Evolutionary conservation across 2,113 vertebrate genomes (phyloP).

Genomic region (Capra hircus): DNA sequence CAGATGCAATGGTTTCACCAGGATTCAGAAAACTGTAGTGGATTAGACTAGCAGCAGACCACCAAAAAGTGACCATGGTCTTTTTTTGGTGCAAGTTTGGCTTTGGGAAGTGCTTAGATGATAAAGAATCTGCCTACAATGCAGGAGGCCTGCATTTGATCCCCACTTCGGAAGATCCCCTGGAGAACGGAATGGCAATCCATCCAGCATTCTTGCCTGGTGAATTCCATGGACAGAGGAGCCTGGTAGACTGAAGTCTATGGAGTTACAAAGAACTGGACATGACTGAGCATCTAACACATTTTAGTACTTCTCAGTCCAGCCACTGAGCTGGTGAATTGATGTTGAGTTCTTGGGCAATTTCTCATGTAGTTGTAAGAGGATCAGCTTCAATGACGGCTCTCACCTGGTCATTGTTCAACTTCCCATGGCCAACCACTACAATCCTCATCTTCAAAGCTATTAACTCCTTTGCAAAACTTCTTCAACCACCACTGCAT

Average conservation of each 20-base stretch:
- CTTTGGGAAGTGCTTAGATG: background rate
- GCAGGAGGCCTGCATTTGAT: background rate
- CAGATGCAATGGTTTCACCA: background rate
- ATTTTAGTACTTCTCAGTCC: background rate
- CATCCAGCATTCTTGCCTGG: background rate
- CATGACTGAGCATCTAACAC: background rate
- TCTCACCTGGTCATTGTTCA: background rate
- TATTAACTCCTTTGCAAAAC: background rate
- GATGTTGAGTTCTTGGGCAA: background rate
- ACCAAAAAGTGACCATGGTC: background rate
- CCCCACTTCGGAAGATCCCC: background rate
- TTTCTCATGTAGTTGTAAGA: background rate
- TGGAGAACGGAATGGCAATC: background rate
- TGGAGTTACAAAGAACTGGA: background rate
- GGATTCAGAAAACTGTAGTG: background rate
- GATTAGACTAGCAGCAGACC: background rate
- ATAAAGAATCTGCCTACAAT: background rate
- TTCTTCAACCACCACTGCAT: background rate
- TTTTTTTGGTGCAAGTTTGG: background rate
- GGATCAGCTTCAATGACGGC: background rate
- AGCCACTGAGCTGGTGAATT: background rate
- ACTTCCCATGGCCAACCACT: background rate
- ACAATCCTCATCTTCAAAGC: background rate
- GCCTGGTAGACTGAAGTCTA: background rate
- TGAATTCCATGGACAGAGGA: background rate